Percentiles rank a stretch among this genome's conserved stretches.
Conservation (phyloP, 2,113 vertebrate genomes). For the Tetraodon nigroviridis region DNA sequence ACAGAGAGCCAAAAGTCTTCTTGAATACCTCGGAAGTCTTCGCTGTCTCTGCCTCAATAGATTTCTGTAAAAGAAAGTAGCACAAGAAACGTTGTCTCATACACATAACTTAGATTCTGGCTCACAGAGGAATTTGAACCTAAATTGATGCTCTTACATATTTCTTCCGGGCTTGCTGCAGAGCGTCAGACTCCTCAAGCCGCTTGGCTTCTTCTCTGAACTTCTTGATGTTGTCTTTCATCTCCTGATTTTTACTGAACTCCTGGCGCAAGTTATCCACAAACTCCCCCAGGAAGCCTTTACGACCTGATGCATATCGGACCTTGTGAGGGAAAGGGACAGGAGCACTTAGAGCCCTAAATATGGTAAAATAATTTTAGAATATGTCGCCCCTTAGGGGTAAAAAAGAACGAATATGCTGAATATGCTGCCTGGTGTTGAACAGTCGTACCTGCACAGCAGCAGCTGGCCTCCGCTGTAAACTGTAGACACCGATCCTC, state of each 20-base stretch:
- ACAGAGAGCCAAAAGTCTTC: slow-evolving; percentile 85
- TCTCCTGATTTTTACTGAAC: slow-evolving; percentile 90
- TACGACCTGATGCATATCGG: slow-evolving; percentile 68
- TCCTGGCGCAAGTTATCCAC: slow-evolving; percentile 92
- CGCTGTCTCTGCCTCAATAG: slow-evolving; percentile 89
- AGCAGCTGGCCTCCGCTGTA: slow-evolving; percentile 42
- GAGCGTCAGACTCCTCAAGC: slow-evolving; percentile 89
- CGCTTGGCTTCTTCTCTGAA: slow-evolving; percentile 91
- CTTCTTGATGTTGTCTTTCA: slow-evolving; percentile 94
- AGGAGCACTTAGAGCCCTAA: not conserved
- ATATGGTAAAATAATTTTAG: not conserved
- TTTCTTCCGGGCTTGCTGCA: slow-evolving; percentile 90
- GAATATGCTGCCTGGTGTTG: not conserved
- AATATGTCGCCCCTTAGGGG: not conserved
- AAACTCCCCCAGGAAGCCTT: slow-evolving; percentile 89
- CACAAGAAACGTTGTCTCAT: not conserved
- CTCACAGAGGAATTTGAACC: not conserved
- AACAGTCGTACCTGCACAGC: slow-evolving; percentile 71
- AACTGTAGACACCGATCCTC: slow-evolving; percentile 42
- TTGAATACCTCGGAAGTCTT: slow-evolving; percentile 89
- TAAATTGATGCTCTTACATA: slow-evolving; percentile 73
- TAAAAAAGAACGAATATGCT: too few species aligned
- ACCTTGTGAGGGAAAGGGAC: slow-evolving; percentile 48
- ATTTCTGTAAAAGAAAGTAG: slow-evolving; percentile 75
- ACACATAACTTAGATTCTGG: not conserved